phyloP scores from a whole-genome alignment of 2,113 vertebrate genomes.

The Caranx melampygus region DNA sequence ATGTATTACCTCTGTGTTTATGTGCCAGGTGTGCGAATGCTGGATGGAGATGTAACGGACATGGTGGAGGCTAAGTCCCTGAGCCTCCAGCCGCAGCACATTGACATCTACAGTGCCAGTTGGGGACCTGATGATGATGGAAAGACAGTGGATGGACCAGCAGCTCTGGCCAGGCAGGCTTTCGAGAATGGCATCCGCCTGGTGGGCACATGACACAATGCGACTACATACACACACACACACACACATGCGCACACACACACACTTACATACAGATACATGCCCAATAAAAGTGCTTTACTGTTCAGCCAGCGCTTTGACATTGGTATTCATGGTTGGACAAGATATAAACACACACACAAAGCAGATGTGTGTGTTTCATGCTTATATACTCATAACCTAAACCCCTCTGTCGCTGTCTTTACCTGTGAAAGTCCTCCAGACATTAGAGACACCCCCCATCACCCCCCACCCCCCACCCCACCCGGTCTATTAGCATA shows the following conservation, averaged over 20 bases:
- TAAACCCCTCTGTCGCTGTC: conserved; percentile 17
- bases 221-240: not conserved
- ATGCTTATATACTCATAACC: not conserved
- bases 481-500: conserved; percentile 39
- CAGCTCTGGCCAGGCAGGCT: conserved; percentile 94
- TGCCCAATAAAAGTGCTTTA: conserved; percentile 25
- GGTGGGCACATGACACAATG: conserved; percentile 81
- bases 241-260: not conserved
- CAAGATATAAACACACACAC: conserved; percentile 6
- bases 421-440: conserved; percentile 40
- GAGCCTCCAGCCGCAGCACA: conserved; percentile 95
- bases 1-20: conserved; percentile 33
- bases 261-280: conserved; percentile 19
- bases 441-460: conserved; percentile 31
- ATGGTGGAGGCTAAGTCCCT: conserved; percentile 99
- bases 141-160: conserved; percentile 97
- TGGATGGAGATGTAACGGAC: conserved; percentile 98
- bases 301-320: conserved; percentile 27
- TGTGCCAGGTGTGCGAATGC: conserved; percentile 93
- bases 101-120: conserved; percentile 98
- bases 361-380: conserved; percentile 33
- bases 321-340: conserved; percentile 34
- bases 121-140: conserved; percentile 99
- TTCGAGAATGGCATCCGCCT: conserved; percentile 97
- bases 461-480: not conserved